phyloP scores from a whole-genome alignment of 2,888 invertebrate species.

The Hydriomena furcata region DNA sequence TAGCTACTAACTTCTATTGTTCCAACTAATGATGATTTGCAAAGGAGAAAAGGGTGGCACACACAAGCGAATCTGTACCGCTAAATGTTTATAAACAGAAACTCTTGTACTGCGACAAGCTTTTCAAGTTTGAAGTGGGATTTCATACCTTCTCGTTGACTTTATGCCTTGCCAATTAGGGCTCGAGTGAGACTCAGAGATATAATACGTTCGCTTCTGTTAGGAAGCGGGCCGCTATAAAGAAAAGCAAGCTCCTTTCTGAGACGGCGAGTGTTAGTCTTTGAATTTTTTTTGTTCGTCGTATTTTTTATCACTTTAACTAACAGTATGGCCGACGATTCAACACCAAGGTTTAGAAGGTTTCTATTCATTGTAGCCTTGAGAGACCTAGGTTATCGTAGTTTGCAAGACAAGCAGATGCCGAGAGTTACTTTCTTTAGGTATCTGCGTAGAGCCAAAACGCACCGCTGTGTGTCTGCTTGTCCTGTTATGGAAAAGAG shows the following conservation, averaged over 20 bases:
- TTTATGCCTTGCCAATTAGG: slow-evolving; percentile 18
- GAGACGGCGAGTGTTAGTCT: neutral
- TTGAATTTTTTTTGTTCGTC: no score
- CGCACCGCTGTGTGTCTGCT: no score
- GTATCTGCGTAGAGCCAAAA: no score
- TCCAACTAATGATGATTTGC: slow-evolving; percentile 18
- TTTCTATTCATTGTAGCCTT: no score
- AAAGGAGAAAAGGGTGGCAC: neutral
- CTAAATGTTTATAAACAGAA: slow-evolving; percentile 12
- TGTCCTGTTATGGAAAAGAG: no score
- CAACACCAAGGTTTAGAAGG: no score
- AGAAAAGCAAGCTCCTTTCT: neutral
- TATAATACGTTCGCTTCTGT: neutral
- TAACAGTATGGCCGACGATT: no score
- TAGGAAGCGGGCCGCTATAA: neutral
- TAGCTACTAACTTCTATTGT: slow-evolving; percentile 12
- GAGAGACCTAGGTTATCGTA: no score
- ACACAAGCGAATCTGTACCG: slow-evolving; percentile 5
- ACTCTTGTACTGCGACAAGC: slow-evolving; percentile 8
- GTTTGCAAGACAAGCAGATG: no score
- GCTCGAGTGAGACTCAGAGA: slow-evolving; percentile 8
- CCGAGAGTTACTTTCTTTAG: no score
- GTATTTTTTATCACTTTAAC: no score
- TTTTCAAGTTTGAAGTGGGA: slow-evolving; percentile 18
- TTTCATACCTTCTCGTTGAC: slow-evolving; percentile 5